Evolutionary conservation across 2,797 vertebrate genomes (phyloP).

Genomic region (Gobio occitaniae): DNA sequence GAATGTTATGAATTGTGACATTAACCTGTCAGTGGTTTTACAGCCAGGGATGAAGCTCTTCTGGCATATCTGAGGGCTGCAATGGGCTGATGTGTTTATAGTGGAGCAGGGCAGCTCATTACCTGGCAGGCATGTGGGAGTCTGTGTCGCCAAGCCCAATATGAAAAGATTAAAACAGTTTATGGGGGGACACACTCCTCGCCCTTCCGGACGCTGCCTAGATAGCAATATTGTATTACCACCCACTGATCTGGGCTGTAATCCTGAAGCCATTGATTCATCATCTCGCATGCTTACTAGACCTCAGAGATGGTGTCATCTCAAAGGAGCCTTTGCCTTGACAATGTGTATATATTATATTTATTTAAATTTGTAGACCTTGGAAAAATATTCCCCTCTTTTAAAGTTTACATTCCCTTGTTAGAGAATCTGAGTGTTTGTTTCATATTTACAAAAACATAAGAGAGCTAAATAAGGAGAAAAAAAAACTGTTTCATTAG

Average conservation of each 20-base stretch:
- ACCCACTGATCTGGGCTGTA: slow-evolving; percentile 34
- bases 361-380: neutral
- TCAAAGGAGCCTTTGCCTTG: neutral
- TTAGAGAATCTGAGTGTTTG: neutral
- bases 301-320: neutral
- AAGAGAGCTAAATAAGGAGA: neutral
- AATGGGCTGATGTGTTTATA: slow-evolving; percentile 63
- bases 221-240: slow-evolving; percentile 48
- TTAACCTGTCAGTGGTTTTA: slow-evolving; percentile 72
- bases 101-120: slow-evolving; percentile 65
- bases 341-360: neutral
- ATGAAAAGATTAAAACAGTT: slow-evolving; percentile 74
- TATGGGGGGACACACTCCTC: slow-evolving; percentile 70
- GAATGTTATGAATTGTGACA: slow-evolving; percentile 72
- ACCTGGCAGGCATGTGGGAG: slow-evolving; percentile 62
- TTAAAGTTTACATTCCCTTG: neutral
- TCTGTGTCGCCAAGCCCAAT: slow-evolving; percentile 67
- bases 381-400: neutral
- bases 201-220: slow-evolving; percentile 67
- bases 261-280: slow-evolving; percentile 47
- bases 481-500: neutral
- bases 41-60: slow-evolving; percentile 54
- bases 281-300: slow-evolving; percentile 20
- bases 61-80: slow-evolving; percentile 52
- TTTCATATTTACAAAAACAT: slow-evolving; percentile 1